Evolutionary conservation across 2,113 vertebrate genomes (phyloP).

Genomic region (Scalopus aquaticus): DNA sequence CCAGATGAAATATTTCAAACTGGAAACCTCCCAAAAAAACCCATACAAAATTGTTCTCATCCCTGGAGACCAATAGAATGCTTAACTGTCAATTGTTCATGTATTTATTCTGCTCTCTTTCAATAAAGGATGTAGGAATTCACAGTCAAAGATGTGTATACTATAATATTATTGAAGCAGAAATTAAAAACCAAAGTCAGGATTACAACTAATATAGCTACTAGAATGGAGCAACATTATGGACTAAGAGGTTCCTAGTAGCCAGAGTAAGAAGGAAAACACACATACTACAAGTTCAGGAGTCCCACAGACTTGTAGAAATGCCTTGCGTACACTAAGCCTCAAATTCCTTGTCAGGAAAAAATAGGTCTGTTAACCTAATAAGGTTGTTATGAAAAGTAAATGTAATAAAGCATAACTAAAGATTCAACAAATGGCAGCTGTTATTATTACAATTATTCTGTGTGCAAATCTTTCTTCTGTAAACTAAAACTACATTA

Average conservation of each 20-base stretch:
- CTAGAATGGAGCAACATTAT: neutral
- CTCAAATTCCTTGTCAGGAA: neutral
- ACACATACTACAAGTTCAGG: neutral
- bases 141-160: conserved; percentile 2
- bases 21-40: neutral
- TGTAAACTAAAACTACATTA: neutral
- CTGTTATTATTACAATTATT: neutral
- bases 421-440: neutral
- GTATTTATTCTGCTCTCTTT: conserved; percentile 15
- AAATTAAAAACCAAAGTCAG: conserved; percentile 19
- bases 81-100: neutral
- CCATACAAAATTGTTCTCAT: neutral
- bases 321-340: neutral
- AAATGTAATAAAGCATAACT: neutral
- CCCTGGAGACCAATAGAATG: neutral
- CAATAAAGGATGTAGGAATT: neutral
- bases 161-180: neutral
- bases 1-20: conserved; percentile 49
- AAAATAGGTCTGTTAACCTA: neutral
- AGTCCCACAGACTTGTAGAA: neutral
- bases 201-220: neutral
- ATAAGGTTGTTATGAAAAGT: neutral
- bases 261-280: neutral
- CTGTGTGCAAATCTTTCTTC: neutral
- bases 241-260: conserved; percentile 2